phyloP scores from a whole-genome alignment of 2,113 vertebrate genomes.

The Misgurnus anguillicaudatus region DNA sequence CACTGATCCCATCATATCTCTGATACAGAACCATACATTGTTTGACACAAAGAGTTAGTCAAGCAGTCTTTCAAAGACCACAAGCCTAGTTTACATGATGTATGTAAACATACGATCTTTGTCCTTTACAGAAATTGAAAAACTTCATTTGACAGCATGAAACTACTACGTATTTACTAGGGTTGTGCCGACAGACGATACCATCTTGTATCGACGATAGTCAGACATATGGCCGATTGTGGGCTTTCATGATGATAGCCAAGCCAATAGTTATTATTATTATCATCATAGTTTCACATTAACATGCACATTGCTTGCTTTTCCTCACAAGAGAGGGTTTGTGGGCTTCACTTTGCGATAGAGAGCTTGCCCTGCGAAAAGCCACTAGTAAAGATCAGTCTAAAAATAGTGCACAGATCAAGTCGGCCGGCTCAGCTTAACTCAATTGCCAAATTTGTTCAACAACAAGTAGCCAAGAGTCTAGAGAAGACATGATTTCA shows the following conservation, averaged over 20 bases:
- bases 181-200: no score
- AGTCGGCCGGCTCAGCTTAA: slow-evolving; percentile 44
- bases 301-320: no score
- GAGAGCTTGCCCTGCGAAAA: neutral
- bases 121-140: neutral
- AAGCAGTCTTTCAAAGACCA: neutral
- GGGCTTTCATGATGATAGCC: no score
- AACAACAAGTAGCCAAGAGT: slow-evolving; percentile 34
- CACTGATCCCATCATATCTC: neutral
- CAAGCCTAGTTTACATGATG: neutral
- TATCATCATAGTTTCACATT: no score
- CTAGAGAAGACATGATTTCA: slow-evolving; percentile 7
- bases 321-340: no score
- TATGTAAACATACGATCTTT: neutral
- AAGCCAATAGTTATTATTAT: no score
- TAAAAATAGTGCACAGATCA: slow-evolving; percentile 47
- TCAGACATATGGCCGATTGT: no score
- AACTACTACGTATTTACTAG: no score
- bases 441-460: slow-evolving; percentile 41
- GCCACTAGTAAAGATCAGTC: slow-evolving; percentile 47
- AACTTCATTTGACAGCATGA: no score
- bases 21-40: neutral
- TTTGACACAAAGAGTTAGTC: neutral
- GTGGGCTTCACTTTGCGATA: no score
- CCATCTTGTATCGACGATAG: no score